Base-by-base conservation (phyloP, 2,888 invertebrate genomes). In the Stenichneumon culpator region DNA sequence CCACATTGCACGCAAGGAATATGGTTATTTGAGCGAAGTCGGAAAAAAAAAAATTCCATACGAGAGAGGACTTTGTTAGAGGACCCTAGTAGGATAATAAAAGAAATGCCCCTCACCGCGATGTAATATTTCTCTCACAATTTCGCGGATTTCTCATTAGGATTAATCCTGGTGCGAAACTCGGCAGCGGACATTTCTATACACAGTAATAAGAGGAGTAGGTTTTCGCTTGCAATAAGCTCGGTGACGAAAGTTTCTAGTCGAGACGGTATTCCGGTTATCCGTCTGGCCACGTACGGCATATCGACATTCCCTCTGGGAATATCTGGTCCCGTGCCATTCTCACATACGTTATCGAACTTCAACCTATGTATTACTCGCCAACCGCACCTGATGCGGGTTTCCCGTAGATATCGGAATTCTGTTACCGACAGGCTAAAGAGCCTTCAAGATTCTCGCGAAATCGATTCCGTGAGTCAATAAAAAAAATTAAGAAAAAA, bases 41-140 rank as follows among this genome's bases (percentile, higher is more conserved):
- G n/a, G n/a, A n/a, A n/a, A n/a, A 50, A 50, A 69, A 69, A 52
- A 50, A n/a, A n/a, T 28, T 19, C 47, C n/a, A 69, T 28, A n/a
- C 69, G 28, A 28, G 69, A 52, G 28, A 69, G 50, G 69, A 16
- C n/a, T n/a, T 19, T 14, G 22, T 7, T 2, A 11, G 25, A 25
- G 57, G 22, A 25, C 50, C 7, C 6, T 28, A 28, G 50, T 69
- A 50, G 25, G n/a, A 25, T 69, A 50, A 50, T 69, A 50, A 50
- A 14, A 25, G 50, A 25, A 69, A 52, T 28, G 25, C n/a, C n/a
- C 28, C 47, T 69, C 7, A 69, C 69, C 6, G 50, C 14, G 57
- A 57, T 25, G 25, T 22, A 22, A 22, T 44, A 16, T 25, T 57
- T 57, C 57, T 57, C 25, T 57, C 11, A 57, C 57, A 25, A 50